Percentiles rank a stretch among this genome's conserved stretches.
These are phyloP conservation scores for Sarcophaga peregrina DNA, from an alignment of 1,140 invertebrate genomes.

Conservation along the genomic window DNA sequence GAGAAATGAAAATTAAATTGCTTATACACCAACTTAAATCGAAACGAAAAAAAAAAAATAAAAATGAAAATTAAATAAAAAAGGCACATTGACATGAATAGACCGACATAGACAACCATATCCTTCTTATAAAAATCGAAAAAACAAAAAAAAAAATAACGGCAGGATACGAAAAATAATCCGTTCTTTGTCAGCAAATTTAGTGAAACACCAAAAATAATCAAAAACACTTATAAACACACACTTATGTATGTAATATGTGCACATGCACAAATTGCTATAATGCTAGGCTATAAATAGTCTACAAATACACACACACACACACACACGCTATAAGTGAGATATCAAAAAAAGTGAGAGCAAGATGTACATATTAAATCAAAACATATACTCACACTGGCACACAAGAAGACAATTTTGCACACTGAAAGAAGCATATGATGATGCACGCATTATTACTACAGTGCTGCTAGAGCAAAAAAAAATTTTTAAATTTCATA, in stretches of 20 bases:
- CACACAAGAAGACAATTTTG: neutral
- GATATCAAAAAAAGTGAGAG: neutral
- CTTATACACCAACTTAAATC: conserved; percentile 37
- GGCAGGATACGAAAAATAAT: conserved; percentile 45
- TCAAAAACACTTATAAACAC: conserved; percentile 32
- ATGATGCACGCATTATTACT: neutral
- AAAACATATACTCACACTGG: neutral
- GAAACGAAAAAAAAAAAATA: conserved; percentile 16
- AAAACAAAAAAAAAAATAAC: conserved; percentile 46
- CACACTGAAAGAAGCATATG: neutral
- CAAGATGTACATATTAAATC: conserved; percentile 2
- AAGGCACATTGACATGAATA: conserved; percentile 33
- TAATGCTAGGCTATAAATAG: too few species aligned
- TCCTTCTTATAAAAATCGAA: conserved; percentile 38
- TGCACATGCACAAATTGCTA: conserved; percentile 19
- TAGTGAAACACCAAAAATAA: conserved; percentile 43
- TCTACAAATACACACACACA: too few species aligned
- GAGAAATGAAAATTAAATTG: conserved; percentile 43
- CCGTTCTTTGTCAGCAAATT: conserved; percentile 47
- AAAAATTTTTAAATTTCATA: neutral
- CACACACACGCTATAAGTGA: too few species aligned
- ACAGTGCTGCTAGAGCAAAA: neutral
- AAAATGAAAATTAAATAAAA: neutral
- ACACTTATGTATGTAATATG: neutral
- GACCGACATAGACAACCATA: conserved; percentile 29